A percentile compares a stretch with the other conserved stretches of the same genome.
These are phyloP conservation scores for Diceros bicornis DNA, from an alignment of 2,797 vertebrate genomes.

Conservation along the genomic window DNA sequence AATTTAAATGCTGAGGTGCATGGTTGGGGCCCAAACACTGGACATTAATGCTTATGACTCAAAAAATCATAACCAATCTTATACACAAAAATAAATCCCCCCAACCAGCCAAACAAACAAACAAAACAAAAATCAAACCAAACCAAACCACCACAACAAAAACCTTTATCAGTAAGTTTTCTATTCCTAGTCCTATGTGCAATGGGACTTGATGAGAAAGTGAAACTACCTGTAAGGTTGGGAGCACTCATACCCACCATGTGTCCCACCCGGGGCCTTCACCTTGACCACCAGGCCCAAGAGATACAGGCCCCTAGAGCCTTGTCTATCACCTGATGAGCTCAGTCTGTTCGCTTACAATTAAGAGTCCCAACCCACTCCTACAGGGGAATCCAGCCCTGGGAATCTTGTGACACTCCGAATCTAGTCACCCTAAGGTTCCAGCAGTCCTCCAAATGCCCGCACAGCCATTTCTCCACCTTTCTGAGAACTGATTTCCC, in stretches of 20 bases:
- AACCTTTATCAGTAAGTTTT: not conserved
- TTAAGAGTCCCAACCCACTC: not conserved
- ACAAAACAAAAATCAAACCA: not conserved
- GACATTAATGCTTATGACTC: not conserved
- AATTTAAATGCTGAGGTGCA: not conserved
- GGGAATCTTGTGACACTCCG: not conserved
- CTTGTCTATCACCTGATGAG: not conserved
- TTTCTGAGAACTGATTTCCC: conserved; percentile 51
- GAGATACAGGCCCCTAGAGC: accelerated
- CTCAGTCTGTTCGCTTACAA: not conserved
- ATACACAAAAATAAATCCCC: not conserved
- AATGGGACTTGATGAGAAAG: not conserved
- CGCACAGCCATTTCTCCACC: not conserved
- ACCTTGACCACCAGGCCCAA: not conserved
- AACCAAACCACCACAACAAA: not conserved
- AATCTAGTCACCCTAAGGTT: not conserved
- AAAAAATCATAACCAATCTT: conserved; percentile 1
- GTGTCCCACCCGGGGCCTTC: not conserved
- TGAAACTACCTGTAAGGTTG: not conserved
- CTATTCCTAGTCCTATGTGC: not conserved
- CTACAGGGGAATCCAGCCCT: not conserved
- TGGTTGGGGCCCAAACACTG: not conserved
- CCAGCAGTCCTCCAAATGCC: not conserved
- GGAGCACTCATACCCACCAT: accelerated
- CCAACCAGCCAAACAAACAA: not conserved